Evolutionary conservation across 2,888 invertebrate genomes (phyloP), one percentile per base, ranked within the genome.

Genomic region (Bellardia bayeri): DNA sequence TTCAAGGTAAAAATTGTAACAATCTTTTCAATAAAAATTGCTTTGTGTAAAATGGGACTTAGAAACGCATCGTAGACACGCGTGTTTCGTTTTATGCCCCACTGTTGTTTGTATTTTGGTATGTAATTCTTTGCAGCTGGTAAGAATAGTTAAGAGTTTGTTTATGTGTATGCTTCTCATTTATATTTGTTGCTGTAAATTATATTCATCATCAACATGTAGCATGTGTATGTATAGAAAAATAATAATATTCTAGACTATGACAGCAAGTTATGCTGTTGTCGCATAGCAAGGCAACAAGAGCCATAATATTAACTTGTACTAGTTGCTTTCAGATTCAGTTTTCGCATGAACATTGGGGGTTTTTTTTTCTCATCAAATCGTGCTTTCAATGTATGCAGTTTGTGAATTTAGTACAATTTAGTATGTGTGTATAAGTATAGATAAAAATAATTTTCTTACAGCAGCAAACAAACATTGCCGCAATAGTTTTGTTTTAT

Each of bases 401-500:
- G 14, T 16, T 23, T 23, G 30, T 2, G n/a, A 30, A 74, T 61
- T 16, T 11, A 3, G 13, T 49, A 2, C 49, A 75, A 16, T 9
- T 2, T 64, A 8, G 3, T 5, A 51, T 14, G 14, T 14, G n/a
- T 51, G 3, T 4, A 7, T 14, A 37, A 1, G 13, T 16, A 63
- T 9, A 63, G 33, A 61, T 2, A 45, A 45, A 45, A 3, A 45
- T 45, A 45, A 40, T 23, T 45, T 61, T 49, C 1, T 37, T 3
- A 30, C 3, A 45, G 23, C 11, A 9, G 13, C 45, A 75, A 74
- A 33, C n/a, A 80, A 69, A 68, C 7, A 69, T n/a, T 72, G 49
- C 30, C 14, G 69, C 54, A 72, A 56, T 16, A 45, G 42, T 13
- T 68, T 45, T 33, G 6, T n/a, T 68, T 68, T 14, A 30, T 13